Percentiles rank a stretch among this genome's conserved stretches.
Evolutionary conservation across 1,140 invertebrate genomes (phyloP).

Genomic region (Caerostris extrusa): DNA sequence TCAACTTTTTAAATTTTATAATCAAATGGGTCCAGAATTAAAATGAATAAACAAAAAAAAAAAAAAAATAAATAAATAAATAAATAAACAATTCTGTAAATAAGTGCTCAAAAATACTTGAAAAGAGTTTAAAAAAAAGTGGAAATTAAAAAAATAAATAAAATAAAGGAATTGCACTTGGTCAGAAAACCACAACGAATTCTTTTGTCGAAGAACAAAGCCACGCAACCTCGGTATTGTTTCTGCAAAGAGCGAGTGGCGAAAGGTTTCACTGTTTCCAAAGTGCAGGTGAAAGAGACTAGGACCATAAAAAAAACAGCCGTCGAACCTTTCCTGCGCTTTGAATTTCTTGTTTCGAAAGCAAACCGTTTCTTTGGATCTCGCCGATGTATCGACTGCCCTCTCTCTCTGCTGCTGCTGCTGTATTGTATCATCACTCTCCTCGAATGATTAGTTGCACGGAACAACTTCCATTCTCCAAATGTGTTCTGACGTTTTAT

Average conservation of each 20-base stretch:
- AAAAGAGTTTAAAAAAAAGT: not conserved
- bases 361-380: not conserved
- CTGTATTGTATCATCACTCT: not conserved
- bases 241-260: not conserved
- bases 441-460: not conserved
- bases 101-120: not conserved
- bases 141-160: not conserved
- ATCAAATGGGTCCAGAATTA: no score
- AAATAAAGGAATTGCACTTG: not conserved
- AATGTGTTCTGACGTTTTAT: no score
- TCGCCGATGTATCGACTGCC: conserved; percentile 9
- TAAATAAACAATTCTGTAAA: not conserved
- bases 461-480: not conserved
- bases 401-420: not conserved
- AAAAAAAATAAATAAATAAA: no score
- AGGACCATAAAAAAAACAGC: not conserved
- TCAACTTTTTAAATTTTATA: no score
- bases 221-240: not conserved
- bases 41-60: no score
- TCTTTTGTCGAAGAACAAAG: conserved; percentile 2
- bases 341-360: not conserved
- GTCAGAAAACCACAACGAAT: conserved; percentile 24
- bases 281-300: not conserved
- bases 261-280: not conserved
- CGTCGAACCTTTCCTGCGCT: not conserved